A percentile compares a stretch with the other conserved stretches of the same genome.
phyloP scores from a whole-genome alignment of 1,140 invertebrate species.

The Bombus affinis region DNA sequence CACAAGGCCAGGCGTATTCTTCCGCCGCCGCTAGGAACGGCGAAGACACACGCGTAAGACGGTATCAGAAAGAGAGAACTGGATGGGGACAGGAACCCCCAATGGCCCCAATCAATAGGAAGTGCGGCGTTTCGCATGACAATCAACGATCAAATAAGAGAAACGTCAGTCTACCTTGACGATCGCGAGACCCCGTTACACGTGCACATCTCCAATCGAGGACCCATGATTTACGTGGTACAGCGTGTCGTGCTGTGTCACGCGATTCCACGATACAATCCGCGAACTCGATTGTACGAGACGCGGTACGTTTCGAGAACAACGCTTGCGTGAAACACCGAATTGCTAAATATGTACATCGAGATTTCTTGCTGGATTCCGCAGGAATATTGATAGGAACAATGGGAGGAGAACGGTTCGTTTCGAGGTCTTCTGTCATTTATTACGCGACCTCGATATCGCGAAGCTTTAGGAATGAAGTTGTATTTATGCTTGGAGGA shows the following conservation, averaged over 20 bases:
- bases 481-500: neutral
- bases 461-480: neutral
- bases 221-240: constrained; percentile 23
- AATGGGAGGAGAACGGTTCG: neutral
- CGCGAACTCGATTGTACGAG: neutral
- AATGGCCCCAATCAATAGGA: constrained; percentile 74
- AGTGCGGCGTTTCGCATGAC: constrained; percentile 77
- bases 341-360: constrained; percentile 10
- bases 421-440: neutral
- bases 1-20: constrained; percentile 44
- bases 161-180: constrained; percentile 59
- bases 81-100: constrained; percentile 51
- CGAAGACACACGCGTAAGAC: constrained; percentile 58
- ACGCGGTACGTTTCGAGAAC: neutral
- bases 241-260: constrained; percentile 5
- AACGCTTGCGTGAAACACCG: neutral
- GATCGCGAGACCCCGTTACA: neutral
- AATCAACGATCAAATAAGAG: constrained; percentile 74
- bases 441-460: neutral
- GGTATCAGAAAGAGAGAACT: constrained; percentile 13
- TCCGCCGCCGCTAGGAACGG: constrained; percentile 23
- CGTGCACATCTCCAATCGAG: neutral
- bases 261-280: constrained; percentile 41
- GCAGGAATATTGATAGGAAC: neutral
- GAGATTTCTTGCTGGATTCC: neutral